Conservation (phyloP, 2,888 invertebrate species). For the Conchocele bisecta region DNA sequence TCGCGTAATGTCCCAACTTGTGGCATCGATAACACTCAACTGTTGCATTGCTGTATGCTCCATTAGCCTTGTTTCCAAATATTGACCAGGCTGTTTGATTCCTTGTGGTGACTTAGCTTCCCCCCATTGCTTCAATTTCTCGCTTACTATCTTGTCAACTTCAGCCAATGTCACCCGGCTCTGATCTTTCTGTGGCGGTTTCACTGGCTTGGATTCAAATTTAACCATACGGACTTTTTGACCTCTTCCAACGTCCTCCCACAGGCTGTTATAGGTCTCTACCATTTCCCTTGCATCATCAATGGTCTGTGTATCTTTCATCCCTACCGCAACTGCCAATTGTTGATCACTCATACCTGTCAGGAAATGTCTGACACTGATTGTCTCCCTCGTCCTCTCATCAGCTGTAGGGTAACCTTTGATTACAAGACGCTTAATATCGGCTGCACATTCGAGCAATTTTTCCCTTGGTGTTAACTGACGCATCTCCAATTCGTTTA, state of each 20-base stretch:
- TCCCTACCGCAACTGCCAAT: slow-evolving; percentile 35
- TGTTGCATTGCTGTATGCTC: neutral
- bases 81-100: no score
- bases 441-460: slow-evolving; percentile 37
- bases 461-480: slow-evolving; percentile 25
- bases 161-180: no score
- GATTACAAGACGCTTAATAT: slow-evolving; percentile 26
- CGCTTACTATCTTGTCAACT: no score
- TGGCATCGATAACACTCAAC: neutral
- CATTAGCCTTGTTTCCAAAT: no score
- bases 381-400: slow-evolving; percentile 30
- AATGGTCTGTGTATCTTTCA: slow-evolving; percentile 42
- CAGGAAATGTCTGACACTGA: slow-evolving; percentile 37
- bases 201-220: neutral
- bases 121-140: no score
- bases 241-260: slow-evolving; percentile 28
- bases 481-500: slow-evolving; percentile 32
- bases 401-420: slow-evolving; percentile 40
- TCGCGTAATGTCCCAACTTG: neutral
- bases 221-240: neutral
- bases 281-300: slow-evolving; percentile 41
- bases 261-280: slow-evolving; percentile 45
- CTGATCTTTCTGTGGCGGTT: no score
- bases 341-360: slow-evolving; percentile 37
- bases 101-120: no score